phyloP scores from a whole-genome alignment of 2,888 invertebrate species.

The Drosophila borealis region DNA sequence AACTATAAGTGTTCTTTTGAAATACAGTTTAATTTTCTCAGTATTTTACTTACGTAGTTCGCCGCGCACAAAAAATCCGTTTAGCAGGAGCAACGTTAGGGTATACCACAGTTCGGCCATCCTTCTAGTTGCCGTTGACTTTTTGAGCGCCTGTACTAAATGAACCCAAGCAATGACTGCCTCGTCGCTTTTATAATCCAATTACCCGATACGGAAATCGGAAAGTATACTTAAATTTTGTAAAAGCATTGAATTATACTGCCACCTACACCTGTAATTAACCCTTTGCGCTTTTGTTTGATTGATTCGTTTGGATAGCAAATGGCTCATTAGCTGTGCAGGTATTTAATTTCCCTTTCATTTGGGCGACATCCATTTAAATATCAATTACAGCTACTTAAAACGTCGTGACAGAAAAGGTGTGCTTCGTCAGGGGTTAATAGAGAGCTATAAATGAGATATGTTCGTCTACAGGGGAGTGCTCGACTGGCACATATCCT shows the following conservation, averaged over 20 bases:
- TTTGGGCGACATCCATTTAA: constrained; percentile 9
- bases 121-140: not conserved
- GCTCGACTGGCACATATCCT: not conserved
- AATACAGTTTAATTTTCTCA: too few relatives aligned
- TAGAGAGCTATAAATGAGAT: not conserved
- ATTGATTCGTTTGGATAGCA: not conserved
- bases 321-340: not conserved
- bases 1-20: too few relatives aligned
- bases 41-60: constrained; percentile 50
- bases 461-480: not conserved
- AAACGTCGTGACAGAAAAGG: not conserved
- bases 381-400: constrained; percentile 18
- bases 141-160: not conserved
- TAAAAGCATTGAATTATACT: constrained; percentile 8
- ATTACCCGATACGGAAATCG: not conserved
- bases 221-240: not conserved
- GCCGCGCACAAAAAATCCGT: not conserved
- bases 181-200: constrained; percentile 8
- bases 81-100: not conserved
- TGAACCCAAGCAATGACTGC: not conserved
- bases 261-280: constrained; percentile 16
- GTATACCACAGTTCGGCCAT: not conserved
- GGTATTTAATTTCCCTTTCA: constrained; percentile 16
- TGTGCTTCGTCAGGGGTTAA: not conserved
- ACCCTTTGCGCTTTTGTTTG: constrained; percentile 2